These are phyloP conservation scores for Acanthopleura granulata DNA, from an alignment of 2,888 invertebrate genomes.

Conservation along the genomic window DNA sequence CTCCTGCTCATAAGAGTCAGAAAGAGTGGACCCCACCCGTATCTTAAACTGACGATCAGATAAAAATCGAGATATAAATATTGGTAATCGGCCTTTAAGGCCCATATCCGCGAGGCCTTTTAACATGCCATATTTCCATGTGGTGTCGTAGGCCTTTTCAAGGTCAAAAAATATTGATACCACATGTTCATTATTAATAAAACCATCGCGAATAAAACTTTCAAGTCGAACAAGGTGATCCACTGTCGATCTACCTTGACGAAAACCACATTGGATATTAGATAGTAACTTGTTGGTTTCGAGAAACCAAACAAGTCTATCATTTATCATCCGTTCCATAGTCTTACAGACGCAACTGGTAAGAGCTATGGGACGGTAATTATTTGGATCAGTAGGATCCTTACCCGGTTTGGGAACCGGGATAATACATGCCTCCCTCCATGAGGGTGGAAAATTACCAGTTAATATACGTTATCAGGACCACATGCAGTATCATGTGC, in stretches of 20 bases:
- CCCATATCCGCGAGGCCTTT: slow-evolving; percentile 29
- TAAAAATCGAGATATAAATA: slow-evolving; percentile 25
- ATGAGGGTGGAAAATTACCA: no score
- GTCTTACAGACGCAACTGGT: not conserved
- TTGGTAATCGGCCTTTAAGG: slow-evolving; percentile 30
- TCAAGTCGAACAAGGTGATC: slow-evolving; percentile 35
- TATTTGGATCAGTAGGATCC: no score
- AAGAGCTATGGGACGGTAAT: no score
- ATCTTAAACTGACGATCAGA: slow-evolving; percentile 19
- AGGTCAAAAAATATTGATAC: slow-evolving; percentile 35
- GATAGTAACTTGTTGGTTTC: no score
- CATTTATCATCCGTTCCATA: slow-evolving; percentile 39
- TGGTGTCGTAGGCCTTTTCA: slow-evolving; percentile 29
- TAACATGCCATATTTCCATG: slow-evolving; percentile 35
- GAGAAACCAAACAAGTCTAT: slow-evolving; percentile 39
- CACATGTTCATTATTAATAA: slow-evolving; percentile 35
- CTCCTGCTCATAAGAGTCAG: slow-evolving; percentile 22
- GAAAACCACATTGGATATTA: slow-evolving; percentile 35
- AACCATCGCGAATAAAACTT: slow-evolving; percentile 34
- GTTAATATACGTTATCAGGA: no score
- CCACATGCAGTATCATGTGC: no score
- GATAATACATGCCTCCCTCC: no score
- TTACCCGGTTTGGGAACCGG: no score
- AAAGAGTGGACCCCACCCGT: slow-evolving; percentile 19
- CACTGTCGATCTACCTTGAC: slow-evolving; percentile 26